phyloP scores from a whole-genome alignment of 2,797 vertebrate genomes.

The Gila robusta region DNA sequence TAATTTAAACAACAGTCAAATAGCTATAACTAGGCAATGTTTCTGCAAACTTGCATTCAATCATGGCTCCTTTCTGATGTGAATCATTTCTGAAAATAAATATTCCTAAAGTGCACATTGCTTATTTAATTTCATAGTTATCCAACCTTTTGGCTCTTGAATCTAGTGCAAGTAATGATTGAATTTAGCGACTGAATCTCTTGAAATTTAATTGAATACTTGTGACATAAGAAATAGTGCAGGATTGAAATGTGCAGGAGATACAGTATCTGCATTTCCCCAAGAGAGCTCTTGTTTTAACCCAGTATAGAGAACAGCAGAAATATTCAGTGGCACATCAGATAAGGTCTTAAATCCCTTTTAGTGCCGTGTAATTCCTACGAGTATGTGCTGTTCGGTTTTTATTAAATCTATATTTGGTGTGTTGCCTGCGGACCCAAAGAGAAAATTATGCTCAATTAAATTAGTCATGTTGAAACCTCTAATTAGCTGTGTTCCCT shows the following conservation, averaged over 20 bases:
- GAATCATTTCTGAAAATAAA: not conserved
- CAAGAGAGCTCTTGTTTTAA: conserved; percentile 24
- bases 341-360: conserved; percentile 59
- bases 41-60: not conserved
- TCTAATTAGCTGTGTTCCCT: conserved; percentile 56
- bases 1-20: not conserved
- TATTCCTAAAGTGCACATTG: not conserved
- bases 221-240: not conserved
- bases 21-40: not conserved
- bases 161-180: not conserved
- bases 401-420: conserved; percentile 56
- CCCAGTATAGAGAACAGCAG: conserved; percentile 13
- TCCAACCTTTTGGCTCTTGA: not conserved
- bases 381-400: conserved; percentile 25
- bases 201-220: conserved; percentile 8
- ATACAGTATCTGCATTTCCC: not conserved
- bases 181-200: not conserved
- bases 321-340: conserved; percentile 39
- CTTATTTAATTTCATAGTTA: conserved; percentile 16
- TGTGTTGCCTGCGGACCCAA: conserved; percentile 51
- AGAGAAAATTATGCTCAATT: conserved; percentile 55
- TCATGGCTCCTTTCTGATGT: not conserved
- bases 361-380: conserved; percentile 55
- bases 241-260: conserved; percentile 9
- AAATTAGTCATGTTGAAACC: conserved; percentile 60